A percentile compares a stretch with the other conserved stretches of the same genome.
Conservation (phyloP, 2,888 invertebrate genomes). For the Uloborus plumipes region DNA sequence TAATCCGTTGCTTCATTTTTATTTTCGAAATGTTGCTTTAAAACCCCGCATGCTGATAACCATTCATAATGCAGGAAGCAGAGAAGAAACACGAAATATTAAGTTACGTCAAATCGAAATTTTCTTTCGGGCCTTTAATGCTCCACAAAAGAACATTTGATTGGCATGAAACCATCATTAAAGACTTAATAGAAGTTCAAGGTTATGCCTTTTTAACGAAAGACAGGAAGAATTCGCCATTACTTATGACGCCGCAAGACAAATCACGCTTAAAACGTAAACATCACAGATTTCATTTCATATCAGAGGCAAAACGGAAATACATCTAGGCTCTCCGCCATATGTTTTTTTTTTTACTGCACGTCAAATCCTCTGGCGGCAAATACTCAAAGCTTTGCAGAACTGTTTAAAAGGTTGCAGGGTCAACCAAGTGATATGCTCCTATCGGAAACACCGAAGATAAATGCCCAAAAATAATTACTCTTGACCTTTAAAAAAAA, state of each 20-base stretch:
- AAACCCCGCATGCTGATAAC: neutral
- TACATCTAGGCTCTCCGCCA: too few relatives aligned
- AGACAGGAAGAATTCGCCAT: constrained; percentile 26
- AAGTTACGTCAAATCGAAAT: neutral
- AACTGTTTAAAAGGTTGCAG: too few relatives aligned
- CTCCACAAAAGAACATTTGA: constrained; percentile 34
- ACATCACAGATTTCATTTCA: constrained; percentile 33
- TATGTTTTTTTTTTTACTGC: too few relatives aligned
- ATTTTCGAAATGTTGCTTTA: too few relatives aligned
- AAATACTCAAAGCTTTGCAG: too few relatives aligned
- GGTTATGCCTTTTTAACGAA: constrained; percentile 49
- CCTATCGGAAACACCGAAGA: too few relatives aligned
- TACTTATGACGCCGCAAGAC: constrained; percentile 57
- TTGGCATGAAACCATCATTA: constrained; percentile 19
- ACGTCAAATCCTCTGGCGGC: too few relatives aligned
- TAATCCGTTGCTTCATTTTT: too few relatives aligned
- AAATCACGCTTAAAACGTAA: constrained; percentile 42
- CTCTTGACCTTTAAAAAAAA: too few relatives aligned
- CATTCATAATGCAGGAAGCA: neutral
- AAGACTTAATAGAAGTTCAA: constrained; percentile 52
- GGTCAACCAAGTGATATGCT: too few relatives aligned
- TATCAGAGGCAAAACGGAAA: neutral
- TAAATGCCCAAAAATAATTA: too few relatives aligned
- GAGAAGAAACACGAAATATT: neutral
- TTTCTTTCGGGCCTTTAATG: constrained; percentile 2